Base-by-base conservation (phyloP, 2,113 vertebrate genomes). In the Pleuronectes platessa region DNA sequence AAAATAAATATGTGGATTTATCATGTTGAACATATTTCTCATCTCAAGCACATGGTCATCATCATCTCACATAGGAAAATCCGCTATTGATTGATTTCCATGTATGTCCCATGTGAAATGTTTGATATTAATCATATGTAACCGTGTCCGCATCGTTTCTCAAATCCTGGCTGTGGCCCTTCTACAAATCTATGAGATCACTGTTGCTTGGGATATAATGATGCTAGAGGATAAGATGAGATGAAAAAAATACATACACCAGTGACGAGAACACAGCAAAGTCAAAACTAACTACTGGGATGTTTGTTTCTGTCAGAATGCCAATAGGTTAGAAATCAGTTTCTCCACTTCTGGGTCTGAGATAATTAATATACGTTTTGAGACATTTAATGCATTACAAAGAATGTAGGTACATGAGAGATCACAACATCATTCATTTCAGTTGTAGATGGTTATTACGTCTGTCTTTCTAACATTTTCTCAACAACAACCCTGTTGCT, bases 401-500 rank as follows among this genome's bases (percentile, higher is more conserved):
- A 78, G 73, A 40, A 49, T 23, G 31, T 84, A 84, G 84, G 31
- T 74, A 58, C 61, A 59, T 64, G 59, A 59, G 6, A 2, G 31
- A 18, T 31, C 62, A 64, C 76, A 74, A 60, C 51, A 67, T 68
- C 68, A 45, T 80, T 81, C 20, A 85, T 77, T 76, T 73, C 37
- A 53, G 7, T 82, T 76, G 81, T 65, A 24, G 72, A 86, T 42
- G 58, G 74, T 81, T 76, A 79, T 82, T 71, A 69, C 67, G 74
- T 79, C 62, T 83, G 61, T 88, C 88, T 84, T 76, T 80, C 87
- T 93, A 93, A 94, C 90, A 90, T 88, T 91, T 88, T 84, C 74
- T 85, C 45, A 15, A 75, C 71, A 76, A 76, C 77, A 85, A 70
- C 64, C 54, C 81, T 91, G 87, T 91, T 86, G 86, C 86, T 90